Conservation (phyloP, 2,113 vertebrate species). For the Tragelaphus buxtoni region DNA sequence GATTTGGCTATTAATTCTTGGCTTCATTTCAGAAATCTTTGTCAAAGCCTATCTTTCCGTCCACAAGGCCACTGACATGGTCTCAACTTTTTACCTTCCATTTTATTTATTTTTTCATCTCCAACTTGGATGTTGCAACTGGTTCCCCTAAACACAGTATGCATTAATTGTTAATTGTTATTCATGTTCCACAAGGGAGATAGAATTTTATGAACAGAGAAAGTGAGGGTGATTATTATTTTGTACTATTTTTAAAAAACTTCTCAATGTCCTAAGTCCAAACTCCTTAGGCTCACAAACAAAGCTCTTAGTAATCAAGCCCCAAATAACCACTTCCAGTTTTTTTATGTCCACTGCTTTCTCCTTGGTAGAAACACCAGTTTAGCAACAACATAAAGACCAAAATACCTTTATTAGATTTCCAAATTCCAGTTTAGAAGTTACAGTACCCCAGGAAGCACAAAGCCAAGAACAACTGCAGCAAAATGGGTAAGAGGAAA, state of each 20-base stretch:
- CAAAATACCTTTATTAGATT: not conserved
- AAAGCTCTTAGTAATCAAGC: not conserved
- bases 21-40: not conserved
- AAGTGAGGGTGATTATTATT: not conserved
- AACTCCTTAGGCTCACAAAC: not conserved
- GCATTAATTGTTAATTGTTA: not conserved
- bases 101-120: not conserved
- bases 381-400: not conserved
- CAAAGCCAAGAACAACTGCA: not conserved
- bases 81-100: not conserved
- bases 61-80: not conserved
- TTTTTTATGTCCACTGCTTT: not conserved
- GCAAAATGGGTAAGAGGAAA: not conserved
- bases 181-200: not conserved
- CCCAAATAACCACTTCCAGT: not conserved
- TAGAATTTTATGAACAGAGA: not conserved
- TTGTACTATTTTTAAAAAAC: not conserved
- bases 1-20: not conserved
- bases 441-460: not conserved
- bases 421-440: not conserved
- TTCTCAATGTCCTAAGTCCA: not conserved
- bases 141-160: not conserved
- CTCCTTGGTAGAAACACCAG: not conserved
- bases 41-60: not conserved
- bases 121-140: not conserved